A percentile compares a stretch with the other conserved stretches of the same genome.
These are phyloP conservation scores for Nasonia oneida DNA, from an alignment of 2,888 invertebrate genomes.

Conservation along the genomic window DNA sequence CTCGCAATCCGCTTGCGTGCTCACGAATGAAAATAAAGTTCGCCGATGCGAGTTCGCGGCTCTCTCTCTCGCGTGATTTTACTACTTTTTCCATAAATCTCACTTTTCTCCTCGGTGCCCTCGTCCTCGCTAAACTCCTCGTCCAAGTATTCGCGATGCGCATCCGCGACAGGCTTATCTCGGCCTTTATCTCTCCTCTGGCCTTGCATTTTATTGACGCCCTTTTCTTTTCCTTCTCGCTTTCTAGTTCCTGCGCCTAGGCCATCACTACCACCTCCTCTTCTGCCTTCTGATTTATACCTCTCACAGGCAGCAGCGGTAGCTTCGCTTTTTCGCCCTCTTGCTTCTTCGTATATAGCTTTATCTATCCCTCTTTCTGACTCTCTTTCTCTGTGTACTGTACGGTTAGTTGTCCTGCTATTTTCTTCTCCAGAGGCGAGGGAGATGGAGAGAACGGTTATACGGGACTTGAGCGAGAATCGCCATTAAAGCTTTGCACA, in stretches of 20 bases:
- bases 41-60: neutral
- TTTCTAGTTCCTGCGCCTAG: neutral
- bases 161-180: conserved; percentile 71
- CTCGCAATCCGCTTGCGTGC: conserved; percentile 55
- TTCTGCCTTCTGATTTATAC: conserved; percentile 56
- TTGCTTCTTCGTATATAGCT: conserved; percentile 44
- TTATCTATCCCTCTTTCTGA: conserved; percentile 32
- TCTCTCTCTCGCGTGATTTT: conserved; percentile 28
- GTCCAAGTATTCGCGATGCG: conserved; percentile 76
- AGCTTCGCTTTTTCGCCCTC: conserved; percentile 45
- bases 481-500: conserved; percentile 29
- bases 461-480: neutral
- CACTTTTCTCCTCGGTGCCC: conserved; percentile 66
- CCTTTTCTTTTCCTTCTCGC: conserved; percentile 35
- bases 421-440: neutral
- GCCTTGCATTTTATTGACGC: conserved; percentile 76
- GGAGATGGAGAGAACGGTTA: neutral
- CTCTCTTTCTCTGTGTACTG: neutral
- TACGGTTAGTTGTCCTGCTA: neutral
- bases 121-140: conserved; percentile 74
- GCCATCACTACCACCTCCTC: neutral
- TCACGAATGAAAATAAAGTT: conserved; percentile 55
- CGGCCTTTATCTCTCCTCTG: conserved; percentile 70
- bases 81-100: conserved; percentile 70
- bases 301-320: conserved; percentile 37